Base-by-base conservation (phyloP, 2,888 invertebrate species). In the Netelia fuscicornis region DNA sequence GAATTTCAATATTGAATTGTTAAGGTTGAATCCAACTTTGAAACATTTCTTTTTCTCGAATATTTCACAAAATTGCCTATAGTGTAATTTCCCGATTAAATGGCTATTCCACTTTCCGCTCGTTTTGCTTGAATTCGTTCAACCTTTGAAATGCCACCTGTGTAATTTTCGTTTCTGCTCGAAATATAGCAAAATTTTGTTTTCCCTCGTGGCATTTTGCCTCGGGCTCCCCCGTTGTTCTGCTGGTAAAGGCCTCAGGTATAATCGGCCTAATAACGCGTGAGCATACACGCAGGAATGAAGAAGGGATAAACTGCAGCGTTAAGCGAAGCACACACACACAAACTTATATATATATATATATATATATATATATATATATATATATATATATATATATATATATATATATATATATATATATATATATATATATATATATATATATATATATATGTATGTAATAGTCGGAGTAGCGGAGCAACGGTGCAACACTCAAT, bases 401-500 rank as follows among this genome's bases (percentile, higher is more conserved):
- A 82, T 25, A 25, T 25, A 25, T 25, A 25, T 3, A 3, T 25
- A 25, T 25, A 2, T 3, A 0, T 20, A 20, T 20, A 20, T 78
- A 42, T 44, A 42, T 37, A 9, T 17, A 6, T 37, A 44, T 62
- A 72, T 65, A 82, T 20, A 20, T 1, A 1, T 20, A 20, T 20
- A 42, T 78, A 42, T 44, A 42, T 37, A 9, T 17, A 6, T 37
- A 44, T 62, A 72, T 65, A 82, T 20, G 1, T 1, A 1, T 20
- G 1, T 20, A 3, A 72, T 62, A 76, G 71, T 76, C 67, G 42
- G 44, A 74, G 65, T 42, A 48, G 44, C 48, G 17, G 56, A 84
- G 64, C 70, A 82, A 62, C 76, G 72, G 60, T 75, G 52, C 25
- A 75, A 81, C 60, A 80, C 72, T 70, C 68, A 75, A 76, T 80